Base-by-base conservation (phyloP, 2,888 invertebrate species). In the Rhagophthalmus giganteus region DNA sequence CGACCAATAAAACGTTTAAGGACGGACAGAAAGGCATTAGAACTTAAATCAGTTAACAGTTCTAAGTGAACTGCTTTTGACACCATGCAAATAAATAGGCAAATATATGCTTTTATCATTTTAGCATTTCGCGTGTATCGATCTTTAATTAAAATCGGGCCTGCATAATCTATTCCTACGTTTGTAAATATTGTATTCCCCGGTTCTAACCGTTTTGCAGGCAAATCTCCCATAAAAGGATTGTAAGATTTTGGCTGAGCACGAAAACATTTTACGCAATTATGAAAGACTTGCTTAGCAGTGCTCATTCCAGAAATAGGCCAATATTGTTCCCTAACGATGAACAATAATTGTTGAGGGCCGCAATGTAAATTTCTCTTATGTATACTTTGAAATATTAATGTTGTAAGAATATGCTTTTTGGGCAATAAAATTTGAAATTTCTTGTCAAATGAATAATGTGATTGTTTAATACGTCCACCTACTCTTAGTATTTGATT, bases 1-100 rank as follows among this genome's bases (percentile, higher is more conserved):
- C n/a, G n/a, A n/a, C n/a, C n/a, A n/a, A n/a, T n/a, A n/a, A n/a
- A n/a, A n/a, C n/a, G n/a, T n/a, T n/a, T n/a, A n/a, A n/a, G n/a
- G n/a, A n/a, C n/a, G n/a, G n/a, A n/a, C n/a, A n/a, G 10, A 26
- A 39, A 38, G 6, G 26, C 25, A 10, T 24, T 27, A 9, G 30
- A 28, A 2, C 24, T 7, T 5, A 35, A 16, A 1, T 40, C 40
- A 1, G 12, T 27, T 1, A 16, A 30, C 7, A 40, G 10, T 4
- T 40, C 40, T 16, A 30, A 16, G 31, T 40, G 40, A 31, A 31
- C 5, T 2, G 38, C 13, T 1, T 32, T n/a, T n/a, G n/a, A n/a
- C n/a, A n/a, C n/a, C n/a, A n/a, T n/a, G n/a, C n/a, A n/a, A n/a
- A n/a, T n/a, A n/a, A n/a, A n/a, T n/a, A n/a, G n/a, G n/a, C n/a